A percentile compares a stretch with the other conserved stretches of the same genome.
Conservation (phyloP, 2,888 invertebrate genomes). For the Drosophila ustulata region DNA sequence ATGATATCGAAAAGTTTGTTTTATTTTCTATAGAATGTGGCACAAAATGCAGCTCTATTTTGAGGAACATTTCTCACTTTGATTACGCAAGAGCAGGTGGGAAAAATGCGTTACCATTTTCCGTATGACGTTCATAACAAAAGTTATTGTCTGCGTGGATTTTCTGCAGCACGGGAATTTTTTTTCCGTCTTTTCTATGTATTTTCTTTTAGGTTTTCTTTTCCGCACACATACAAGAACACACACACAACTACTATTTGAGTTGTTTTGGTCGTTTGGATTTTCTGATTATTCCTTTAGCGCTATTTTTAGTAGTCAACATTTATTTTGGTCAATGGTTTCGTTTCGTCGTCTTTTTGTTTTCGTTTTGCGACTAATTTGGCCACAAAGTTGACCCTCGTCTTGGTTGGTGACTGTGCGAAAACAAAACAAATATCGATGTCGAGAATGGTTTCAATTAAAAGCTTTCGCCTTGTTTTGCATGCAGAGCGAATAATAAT, state of each 20-base stretch:
- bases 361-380: conserved; percentile 41
- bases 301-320: conserved; percentile 69
- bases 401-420: conserved; percentile 31
- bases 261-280: conserved; percentile 51
- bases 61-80: conserved; percentile 1
- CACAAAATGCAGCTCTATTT: too few species aligned
- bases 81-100: background rate
- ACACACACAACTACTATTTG: conserved; percentile 39
- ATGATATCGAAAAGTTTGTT: background rate
- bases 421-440: too few species aligned
- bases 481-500: conserved; percentile 16
- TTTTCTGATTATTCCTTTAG: conserved; percentile 45
- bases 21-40: background rate
- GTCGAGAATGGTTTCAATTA: conserved; percentile 55
- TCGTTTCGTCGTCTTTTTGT: conserved; percentile 23
- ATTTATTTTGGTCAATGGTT: conserved; percentile 72
- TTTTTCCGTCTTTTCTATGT: conserved; percentile 12
- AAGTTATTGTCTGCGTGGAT: conserved; percentile 67
- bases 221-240: conserved; percentile 24
- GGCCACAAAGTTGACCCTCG: conserved; percentile 47
- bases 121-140: conserved; percentile 28
- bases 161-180: conserved; percentile 40
- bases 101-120: conserved; percentile 7
- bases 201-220: background rate
- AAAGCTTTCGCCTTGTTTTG: conserved; percentile 49